These are phyloP conservation scores for Ooceraea biroi DNA, from an alignment of 1,140 invertebrate genomes.

Conservation along the genomic window DNA sequence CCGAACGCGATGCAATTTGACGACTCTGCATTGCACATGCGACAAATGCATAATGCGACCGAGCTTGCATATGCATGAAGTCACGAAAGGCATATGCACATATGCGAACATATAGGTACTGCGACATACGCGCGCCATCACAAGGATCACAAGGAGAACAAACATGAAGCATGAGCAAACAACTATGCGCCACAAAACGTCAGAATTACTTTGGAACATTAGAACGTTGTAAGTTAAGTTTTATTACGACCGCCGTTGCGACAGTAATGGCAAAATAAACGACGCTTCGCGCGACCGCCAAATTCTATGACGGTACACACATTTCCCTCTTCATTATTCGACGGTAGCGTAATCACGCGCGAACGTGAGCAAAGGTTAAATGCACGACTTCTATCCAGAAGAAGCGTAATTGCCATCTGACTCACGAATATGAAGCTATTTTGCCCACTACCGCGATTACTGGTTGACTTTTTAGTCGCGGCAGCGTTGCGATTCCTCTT, in stretches of 20 bases:
- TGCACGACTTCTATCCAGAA: background rate
- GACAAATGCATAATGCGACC: conserved; percentile 73
- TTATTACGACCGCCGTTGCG: conserved; percentile 7
- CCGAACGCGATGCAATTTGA: conserved; percentile 58
- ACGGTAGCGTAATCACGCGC: background rate
- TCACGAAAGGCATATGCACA: conserved; percentile 41
- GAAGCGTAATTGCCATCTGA: background rate
- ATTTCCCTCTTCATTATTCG: background rate
- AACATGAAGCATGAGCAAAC: conserved; percentile 43
- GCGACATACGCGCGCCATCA: conserved; percentile 20
- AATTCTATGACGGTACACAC: background rate
- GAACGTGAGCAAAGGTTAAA: background rate
- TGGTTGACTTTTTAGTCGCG: background rate
- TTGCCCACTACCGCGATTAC: background rate
- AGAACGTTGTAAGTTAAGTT: conserved; percentile 41
- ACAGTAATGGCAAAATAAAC: conserved; percentile 26
- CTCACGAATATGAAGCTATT: background rate
- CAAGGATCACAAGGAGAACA: conserved; percentile 42
- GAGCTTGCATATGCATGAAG: conserved; percentile 62
- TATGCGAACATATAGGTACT: conserved; percentile 22
- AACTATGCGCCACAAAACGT: conserved; percentile 37
- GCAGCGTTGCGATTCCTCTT: background rate
- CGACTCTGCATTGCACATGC: conserved; percentile 61
- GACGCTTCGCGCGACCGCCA: background rate
- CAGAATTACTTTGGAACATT: conserved; percentile 21